phyloP scores from a whole-genome alignment of 2,113 vertebrate genomes.

The Coryphaenoides rupestris region DNA sequence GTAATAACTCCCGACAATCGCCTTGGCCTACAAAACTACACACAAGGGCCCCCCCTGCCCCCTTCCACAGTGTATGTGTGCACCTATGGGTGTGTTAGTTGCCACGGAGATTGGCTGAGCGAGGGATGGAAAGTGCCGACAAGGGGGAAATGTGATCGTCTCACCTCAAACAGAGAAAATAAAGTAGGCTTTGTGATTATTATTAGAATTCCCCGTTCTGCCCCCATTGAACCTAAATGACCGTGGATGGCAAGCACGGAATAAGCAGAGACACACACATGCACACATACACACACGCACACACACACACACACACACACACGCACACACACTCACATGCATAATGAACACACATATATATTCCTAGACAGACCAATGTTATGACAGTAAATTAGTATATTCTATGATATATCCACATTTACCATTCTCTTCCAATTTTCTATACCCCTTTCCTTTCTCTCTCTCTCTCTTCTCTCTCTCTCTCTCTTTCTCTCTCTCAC shows the following conservation, averaged over 20 bases:
- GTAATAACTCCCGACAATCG: constrained; percentile 56
- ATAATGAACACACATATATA: constrained; percentile 2
- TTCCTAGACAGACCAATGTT: constrained; percentile 29
- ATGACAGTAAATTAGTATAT: constrained; percentile 43
- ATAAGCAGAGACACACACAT: not conserved
- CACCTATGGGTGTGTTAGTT: not conserved
- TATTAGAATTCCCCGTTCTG: constrained; percentile 48
- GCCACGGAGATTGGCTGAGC: constrained; percentile 41
- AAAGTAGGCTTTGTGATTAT: constrained; percentile 61
- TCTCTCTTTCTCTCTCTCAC: not conserved
- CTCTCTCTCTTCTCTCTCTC: not conserved
- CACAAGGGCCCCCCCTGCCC: constrained; percentile 31
- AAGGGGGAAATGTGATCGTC: constrained; percentile 25
- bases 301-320: constrained; percentile 2
- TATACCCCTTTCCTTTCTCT: constrained; percentile 4
- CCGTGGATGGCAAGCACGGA: not conserved
- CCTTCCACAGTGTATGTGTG: not conserved
- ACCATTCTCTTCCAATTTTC: constrained; percentile 8
- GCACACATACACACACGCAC: constrained; percentile 1
- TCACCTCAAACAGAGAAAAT: constrained; percentile 60
- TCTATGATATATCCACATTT: constrained; percentile 19
- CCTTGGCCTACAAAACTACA: constrained; percentile 36
- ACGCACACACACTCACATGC: constrained; percentile 6
- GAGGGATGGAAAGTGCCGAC: constrained; percentile 28
- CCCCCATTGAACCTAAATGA: constrained; percentile 37